Evolutionary conservation across 2,888 invertebrate species (phyloP).

Genomic region (Phaonia tiefii): DNA sequence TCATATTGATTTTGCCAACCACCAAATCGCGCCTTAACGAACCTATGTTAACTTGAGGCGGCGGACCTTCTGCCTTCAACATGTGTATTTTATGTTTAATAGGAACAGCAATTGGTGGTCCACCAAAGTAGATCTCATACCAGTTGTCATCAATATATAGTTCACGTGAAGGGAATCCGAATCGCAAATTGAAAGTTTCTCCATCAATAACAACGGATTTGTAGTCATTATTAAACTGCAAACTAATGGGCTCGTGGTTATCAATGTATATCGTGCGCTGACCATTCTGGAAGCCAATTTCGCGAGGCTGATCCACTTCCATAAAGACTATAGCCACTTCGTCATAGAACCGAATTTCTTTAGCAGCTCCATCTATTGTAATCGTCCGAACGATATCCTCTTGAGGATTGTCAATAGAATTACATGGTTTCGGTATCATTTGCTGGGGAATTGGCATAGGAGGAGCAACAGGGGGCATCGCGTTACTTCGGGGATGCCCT

Average conservation of each 20-base stretch:
- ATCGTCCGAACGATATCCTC: slow-evolving; percentile 89
- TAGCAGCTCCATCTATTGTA: slow-evolving; percentile 89
- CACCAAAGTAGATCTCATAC: slow-evolving; percentile 96
- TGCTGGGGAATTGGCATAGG: slow-evolving; percentile 67
- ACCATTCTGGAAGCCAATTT: slow-evolving; percentile 92
- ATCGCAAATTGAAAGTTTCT: slow-evolving; percentile 88
- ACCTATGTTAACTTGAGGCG: slow-evolving; percentile 96
- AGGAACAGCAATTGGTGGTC: slow-evolving; percentile 90
- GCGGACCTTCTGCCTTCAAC: slow-evolving; percentile 92
- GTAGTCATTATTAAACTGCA: slow-evolving; percentile 86
- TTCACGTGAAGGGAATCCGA: slow-evolving; percentile 96
- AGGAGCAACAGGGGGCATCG: slow-evolving; percentile 63
- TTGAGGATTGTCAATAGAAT: slow-evolving; percentile 82
- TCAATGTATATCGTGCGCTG: slow-evolving; percentile 88
- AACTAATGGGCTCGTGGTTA: slow-evolving; percentile 86
- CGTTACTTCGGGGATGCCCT: slow-evolving; percentile 20
- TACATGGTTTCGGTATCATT: slow-evolving; percentile 75
- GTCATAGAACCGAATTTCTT: slow-evolving; percentile 91
- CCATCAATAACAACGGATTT: slow-evolving; percentile 88
- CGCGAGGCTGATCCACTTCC: slow-evolving; percentile 92
- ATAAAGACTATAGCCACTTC: slow-evolving; percentile 92
- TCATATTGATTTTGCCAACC: slow-evolving; percentile 91
- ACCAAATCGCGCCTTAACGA: slow-evolving; percentile 90
- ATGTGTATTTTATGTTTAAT: slow-evolving; percentile 89
- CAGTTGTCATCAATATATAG: slow-evolving; percentile 93